Base-by-base conservation (phyloP, 2,797 vertebrate species). In the Anolis apletophallus region DNA sequence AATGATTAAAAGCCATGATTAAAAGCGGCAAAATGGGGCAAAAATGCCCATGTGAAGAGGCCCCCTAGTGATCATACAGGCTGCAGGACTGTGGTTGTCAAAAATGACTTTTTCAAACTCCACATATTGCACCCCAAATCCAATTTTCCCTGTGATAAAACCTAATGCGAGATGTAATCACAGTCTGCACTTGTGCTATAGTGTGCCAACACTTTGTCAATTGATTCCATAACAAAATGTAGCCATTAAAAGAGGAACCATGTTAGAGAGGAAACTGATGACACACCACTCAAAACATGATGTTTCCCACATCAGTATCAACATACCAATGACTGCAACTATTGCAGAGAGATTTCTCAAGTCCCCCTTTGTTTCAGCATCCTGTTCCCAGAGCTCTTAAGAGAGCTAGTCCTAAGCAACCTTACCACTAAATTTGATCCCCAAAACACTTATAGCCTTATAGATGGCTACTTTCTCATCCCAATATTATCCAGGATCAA, bases 401-500 rank as follows among this genome's bases (percentile, higher is more conserved):
- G n/a, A 76, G 54, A 8, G n/a, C 10, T 23, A 13, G 5, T 75
- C 40, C 72, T 75, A 5, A 14, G 10, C 26, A 59, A 83, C 46
- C n/a, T 40, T 69, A 36, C 64, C 52, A 71, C 17, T 19, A 1
- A 14, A 69, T 46, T 61, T 12, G 23, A 78, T 26, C 32, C 32
- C 52, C 46, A 32, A 8, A 59, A 71, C 11, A 85, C 23, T 57
- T 71, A 50, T 21, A 12, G 14, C 29, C 2, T 32, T n/a, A 40
- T n/a, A 36, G 85, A 29, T 86, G 57, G 80, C 1, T 46, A 64
- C 17, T 21, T 2, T 88, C 57, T 59, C 86, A 32, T 19, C 36
- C 85, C 3, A 69, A 86, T 86, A 81, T 76, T 80, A 81, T 0
- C 23, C 89, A 32, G 76, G 87, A 88, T 46, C 64, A 71, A 57